A percentile compares a stretch with the other conserved stretches of the same genome.
Conservation (phyloP, 1,140 invertebrate genomes). For the Atopsyche davidsoni region DNA sequence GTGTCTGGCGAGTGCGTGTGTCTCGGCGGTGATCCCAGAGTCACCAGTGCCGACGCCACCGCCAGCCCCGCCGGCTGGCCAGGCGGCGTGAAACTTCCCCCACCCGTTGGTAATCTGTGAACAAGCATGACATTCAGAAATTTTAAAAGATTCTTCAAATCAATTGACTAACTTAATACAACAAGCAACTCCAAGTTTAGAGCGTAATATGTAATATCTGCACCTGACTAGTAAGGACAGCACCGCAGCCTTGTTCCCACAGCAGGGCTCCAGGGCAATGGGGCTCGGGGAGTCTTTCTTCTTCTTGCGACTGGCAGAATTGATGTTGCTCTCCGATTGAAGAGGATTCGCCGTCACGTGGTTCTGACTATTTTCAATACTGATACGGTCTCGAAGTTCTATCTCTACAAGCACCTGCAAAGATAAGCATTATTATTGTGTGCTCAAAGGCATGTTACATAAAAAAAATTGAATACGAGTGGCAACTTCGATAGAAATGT, state of each 20-base stretch:
- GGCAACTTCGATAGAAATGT: too few relatives aligned
- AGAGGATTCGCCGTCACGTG: constrained; percentile 21
- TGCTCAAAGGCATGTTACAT: too few relatives aligned
- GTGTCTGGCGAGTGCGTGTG: constrained; percentile 29
- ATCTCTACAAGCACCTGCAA: constrained; percentile 32
- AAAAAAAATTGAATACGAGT: too few relatives aligned
- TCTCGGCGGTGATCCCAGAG: constrained; percentile 71
- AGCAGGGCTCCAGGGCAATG: constrained; percentile 88
- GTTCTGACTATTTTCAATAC: constrained; percentile 16
- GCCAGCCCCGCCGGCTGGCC: constrained; percentile 79
- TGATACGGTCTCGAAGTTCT: constrained; percentile 17
- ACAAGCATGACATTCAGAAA: background rate
- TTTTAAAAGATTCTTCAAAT: too few relatives aligned
- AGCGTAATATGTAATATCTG: too few relatives aligned
- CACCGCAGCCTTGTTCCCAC: constrained; percentile 84
- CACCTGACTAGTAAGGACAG: constrained; percentile 81
- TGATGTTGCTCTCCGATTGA: constrained; percentile 12
- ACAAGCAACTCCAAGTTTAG: too few relatives aligned
- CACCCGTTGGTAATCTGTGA: constrained; percentile 36
- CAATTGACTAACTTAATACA: too few relatives aligned
- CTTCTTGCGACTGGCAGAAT: constrained; percentile 23
- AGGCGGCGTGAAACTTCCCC: constrained; percentile 57
- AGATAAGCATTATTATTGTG: constrained; percentile 2
- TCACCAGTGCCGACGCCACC: constrained; percentile 80
- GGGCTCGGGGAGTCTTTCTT: constrained; percentile 77